Base-by-base conservation (phyloP, 2,113 vertebrate genomes). In the Malurus elegans region DNA sequence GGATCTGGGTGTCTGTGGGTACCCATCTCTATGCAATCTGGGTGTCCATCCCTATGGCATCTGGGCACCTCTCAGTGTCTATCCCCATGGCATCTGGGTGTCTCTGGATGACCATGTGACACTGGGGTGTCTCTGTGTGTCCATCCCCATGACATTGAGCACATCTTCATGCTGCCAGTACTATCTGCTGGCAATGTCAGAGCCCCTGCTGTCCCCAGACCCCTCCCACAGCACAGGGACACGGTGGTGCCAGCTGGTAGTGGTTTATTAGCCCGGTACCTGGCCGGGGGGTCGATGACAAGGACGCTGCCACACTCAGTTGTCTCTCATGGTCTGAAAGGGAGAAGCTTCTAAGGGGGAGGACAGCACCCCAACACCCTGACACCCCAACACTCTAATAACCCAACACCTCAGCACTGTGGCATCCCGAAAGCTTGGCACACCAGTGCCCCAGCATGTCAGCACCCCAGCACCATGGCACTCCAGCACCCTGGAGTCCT, bases 281-380 rank as follows among this genome's bases (percentile, higher is more conserved):
- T 16, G 5, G 3, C 16, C 0, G 0, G 54, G 45, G 34, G 12
- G 8, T 47, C 0, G 4, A 51, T 5, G 34, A 36, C 19, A 8
- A 69, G 15, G 47, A 56, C 0, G 1, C 40, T 69, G 62, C 66
- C 5, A 4, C 0, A 0, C 70, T 92, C 93, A 94, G 79, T 93
- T 65, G 65, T 86, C 18, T 48, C 12, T 79, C 1, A 88, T 31
- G 58, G 4, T 65, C 93, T 95, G 86, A 8, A 71, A 67, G 14
- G 28, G 53, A 92, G 64, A 86, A 64, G 72, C 1, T 29, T 71
- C 21, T 95, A 48, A 91, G 87, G 26, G 18, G 9, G 16, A 18
- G 28, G 6, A 47, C 44, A 28, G 51, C 3, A 23, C 21, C 36
- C 58, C 8, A 14, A 21, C 25, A 73, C 32, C 18, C 57, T 8